Conservation (phyloP, 1,140 invertebrate species). For the Maconellicoccus hirsutus region DNA sequence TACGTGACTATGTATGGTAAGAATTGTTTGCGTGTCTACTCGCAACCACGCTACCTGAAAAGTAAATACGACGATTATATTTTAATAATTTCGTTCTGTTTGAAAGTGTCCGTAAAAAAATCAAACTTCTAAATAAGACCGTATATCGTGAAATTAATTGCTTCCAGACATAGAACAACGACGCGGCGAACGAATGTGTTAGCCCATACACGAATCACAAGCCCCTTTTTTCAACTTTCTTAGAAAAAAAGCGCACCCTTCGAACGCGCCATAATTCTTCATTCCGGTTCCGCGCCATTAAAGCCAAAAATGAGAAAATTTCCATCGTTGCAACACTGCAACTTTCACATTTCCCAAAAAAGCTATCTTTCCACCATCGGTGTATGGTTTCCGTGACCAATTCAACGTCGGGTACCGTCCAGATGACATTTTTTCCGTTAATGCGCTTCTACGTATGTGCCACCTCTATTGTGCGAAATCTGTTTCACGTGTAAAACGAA, state of each 20-base stretch:
- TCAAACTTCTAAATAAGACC: not conserved
- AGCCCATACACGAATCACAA: too few relatives aligned
- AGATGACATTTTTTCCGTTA: too few relatives aligned
- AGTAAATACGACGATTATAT: constrained; percentile 25
- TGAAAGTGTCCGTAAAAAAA: not conserved
- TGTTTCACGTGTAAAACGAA: too few relatives aligned
- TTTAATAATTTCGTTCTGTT: constrained; percentile 7
- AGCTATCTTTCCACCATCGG: too few relatives aligned
- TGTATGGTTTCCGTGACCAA: too few relatives aligned
- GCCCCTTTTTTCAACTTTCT: too few relatives aligned
- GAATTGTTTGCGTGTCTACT: constrained; percentile 81
- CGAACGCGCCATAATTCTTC: not conserved
- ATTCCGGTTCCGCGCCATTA: not conserved
- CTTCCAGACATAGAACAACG: not conserved
- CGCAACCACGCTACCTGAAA: constrained; percentile 75
- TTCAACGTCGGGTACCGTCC: too few relatives aligned
- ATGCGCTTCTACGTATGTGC: too few relatives aligned
- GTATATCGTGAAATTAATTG: not conserved
- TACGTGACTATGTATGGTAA: constrained; percentile 75
- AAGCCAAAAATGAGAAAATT: not conserved
- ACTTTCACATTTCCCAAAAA: not conserved
- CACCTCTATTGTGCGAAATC: too few relatives aligned
- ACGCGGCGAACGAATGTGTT: not conserved
- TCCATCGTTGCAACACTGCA: not conserved
- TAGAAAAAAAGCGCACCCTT: too few relatives aligned